Evolutionary conservation across 1,140 invertebrate species (phyloP).

Genomic region (Pinna nobilis): DNA sequence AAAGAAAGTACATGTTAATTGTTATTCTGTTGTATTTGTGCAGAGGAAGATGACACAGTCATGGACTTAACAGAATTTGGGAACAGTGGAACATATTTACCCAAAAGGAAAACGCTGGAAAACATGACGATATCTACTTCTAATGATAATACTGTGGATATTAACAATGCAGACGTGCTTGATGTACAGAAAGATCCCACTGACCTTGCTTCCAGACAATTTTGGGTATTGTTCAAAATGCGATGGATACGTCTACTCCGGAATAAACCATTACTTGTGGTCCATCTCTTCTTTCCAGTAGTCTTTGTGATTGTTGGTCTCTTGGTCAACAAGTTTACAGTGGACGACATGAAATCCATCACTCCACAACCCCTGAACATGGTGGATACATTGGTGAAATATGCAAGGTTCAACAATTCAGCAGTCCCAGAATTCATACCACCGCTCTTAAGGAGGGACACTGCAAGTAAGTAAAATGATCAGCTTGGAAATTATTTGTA

Average conservation of each 20-base stretch:
- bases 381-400: background rate
- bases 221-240: slow-evolving; percentile 58
- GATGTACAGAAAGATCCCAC: background rate
- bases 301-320: slow-evolving; percentile 60
- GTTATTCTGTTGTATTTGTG: too few species aligned
- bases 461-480: slow-evolving; percentile 40
- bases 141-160: too few species aligned
- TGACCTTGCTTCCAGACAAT: slow-evolving; percentile 39
- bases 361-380: slow-evolving; percentile 30
- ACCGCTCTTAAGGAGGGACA: slow-evolving; percentile 42
- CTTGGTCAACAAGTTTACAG: slow-evolving; percentile 50
- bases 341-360: background rate
- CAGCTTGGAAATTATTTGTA: background rate
- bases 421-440: slow-evolving; percentile 29
- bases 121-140: too few species aligned
- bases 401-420: slow-evolving; percentile 3
- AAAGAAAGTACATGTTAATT: too few species aligned
- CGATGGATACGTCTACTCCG: slow-evolving; percentile 49
- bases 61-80: too few species aligned
- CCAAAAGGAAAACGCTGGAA: too few species aligned
- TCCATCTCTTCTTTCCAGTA: slow-evolving; percentile 62
- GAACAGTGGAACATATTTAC: too few species aligned
- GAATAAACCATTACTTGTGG: slow-evolving; percentile 51
- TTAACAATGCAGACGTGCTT: background rate
- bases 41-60: too few species aligned